phyloP scores from a whole-genome alignment of 2,797 vertebrate genomes.

The Cyprinella venusta region DNA sequence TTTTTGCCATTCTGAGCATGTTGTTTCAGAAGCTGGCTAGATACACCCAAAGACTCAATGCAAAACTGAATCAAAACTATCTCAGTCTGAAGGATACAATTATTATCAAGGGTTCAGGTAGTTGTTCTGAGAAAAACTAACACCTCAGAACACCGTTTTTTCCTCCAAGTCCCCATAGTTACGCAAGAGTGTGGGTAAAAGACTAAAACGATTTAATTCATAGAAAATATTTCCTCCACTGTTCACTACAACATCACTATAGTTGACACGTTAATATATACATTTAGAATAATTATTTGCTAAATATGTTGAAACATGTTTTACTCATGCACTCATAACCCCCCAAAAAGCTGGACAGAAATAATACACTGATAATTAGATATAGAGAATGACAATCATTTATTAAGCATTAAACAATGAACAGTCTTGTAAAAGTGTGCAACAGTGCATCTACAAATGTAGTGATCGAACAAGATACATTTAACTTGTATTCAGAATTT shows the following conservation, averaged over 20 bases:
- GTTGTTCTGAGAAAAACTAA: neutral
- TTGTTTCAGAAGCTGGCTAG: conserved; percentile 5
- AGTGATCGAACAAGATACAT: neutral
- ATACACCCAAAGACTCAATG: neutral
- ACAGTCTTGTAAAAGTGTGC: neutral
- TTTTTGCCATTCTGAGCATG: neutral
- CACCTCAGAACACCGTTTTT: no score
- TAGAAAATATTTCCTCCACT: neutral
- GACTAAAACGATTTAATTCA: neutral
- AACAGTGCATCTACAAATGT: neutral
- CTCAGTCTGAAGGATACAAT: conserved; percentile 6
- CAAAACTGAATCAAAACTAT: conserved; percentile 6
- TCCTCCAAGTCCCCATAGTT: neutral
- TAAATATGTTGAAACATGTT: neutral
- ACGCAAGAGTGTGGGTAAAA: no score
- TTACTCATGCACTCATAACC: neutral
- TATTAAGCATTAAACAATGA: neutral
- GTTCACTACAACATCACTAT: neutral
- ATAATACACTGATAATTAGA: neutral
- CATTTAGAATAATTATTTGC: neutral
- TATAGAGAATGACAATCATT: neutral
- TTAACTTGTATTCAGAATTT: conserved; percentile 28
- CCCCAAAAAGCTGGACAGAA: neutral
- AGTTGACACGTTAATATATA: neutral
- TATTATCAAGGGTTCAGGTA: neutral